Percentiles rank a stretch among this genome's conserved stretches.
These are phyloP conservation scores for Amphiprion clarkii DNA, from an alignment of 2,797 vertebrate species.

Conservation along the genomic window DNA sequence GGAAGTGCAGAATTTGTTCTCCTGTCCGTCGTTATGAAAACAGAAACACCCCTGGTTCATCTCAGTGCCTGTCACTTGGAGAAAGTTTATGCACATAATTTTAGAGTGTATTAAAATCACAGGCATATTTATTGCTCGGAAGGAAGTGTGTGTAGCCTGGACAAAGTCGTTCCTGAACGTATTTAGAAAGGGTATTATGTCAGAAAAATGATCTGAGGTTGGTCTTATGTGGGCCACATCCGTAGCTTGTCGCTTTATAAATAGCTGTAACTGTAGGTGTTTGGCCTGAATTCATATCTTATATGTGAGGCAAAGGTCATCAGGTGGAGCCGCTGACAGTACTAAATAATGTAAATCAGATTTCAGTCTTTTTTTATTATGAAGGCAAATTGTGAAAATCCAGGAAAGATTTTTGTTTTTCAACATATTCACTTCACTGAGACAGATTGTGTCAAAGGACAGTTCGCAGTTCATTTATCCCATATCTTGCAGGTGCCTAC, in stretches of 20 bases:
- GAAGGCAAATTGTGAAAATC: background rate
- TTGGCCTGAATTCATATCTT: constrained; percentile 42
- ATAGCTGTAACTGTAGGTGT: constrained; percentile 32
- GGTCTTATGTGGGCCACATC: constrained; percentile 39
- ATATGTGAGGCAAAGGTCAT: constrained; percentile 34
- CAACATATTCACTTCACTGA: background rate
- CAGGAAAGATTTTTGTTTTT: background rate
- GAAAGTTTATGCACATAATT: constrained; percentile 60
- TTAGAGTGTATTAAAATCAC: constrained; percentile 62
- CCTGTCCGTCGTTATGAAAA: constrained; percentile 29
- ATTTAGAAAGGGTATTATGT: constrained; percentile 56
- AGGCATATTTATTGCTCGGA: constrained; percentile 67
- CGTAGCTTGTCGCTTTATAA: constrained; percentile 35
- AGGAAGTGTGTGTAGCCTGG: constrained; percentile 68
- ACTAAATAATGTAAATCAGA: constrained; percentile 2
- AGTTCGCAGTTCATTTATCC: background rate
- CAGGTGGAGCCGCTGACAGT: background rate
- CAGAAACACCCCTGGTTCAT: constrained; percentile 52
- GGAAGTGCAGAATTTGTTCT: constrained; percentile 37
- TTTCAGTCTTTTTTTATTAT: background rate
- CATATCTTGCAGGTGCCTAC: background rate
- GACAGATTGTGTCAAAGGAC: background rate
- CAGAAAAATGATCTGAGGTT: constrained; percentile 34
- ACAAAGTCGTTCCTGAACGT: constrained; percentile 64
- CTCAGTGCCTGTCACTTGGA: constrained; percentile 51